Evolutionary conservation across 2,797 vertebrate species (phyloP).

Genomic region (Meda fulgida): DNA sequence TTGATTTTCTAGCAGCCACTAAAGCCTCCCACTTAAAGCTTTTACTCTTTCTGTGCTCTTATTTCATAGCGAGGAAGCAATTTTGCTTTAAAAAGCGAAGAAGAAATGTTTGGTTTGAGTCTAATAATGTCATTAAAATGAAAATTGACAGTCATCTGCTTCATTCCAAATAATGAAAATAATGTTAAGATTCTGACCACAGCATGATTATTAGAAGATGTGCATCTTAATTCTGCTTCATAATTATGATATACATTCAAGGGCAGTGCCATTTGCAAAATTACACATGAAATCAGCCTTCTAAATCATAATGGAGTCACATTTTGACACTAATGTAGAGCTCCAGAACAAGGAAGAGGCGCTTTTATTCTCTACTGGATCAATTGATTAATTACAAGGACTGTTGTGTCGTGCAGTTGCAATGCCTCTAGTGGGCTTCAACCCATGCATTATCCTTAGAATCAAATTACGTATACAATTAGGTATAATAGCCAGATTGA

Average conservation of each 20-base stretch:
- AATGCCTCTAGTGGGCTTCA: slow-evolving; percentile 31
- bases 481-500: slow-evolving; percentile 18
- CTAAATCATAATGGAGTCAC: slow-evolving; percentile 25
- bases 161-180: neutral
- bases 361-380: slow-evolving; percentile 24
- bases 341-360: slow-evolving; percentile 11
- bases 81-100: neutral
- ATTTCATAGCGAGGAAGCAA: slow-evolving; percentile 7
- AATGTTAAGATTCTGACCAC: neutral
- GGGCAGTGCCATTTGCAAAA: slow-evolving; percentile 24
- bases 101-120: neutral
- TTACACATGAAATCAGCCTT: slow-evolving; percentile 32
- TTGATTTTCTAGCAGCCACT: slow-evolving; percentile 54
- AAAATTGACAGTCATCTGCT: neutral
- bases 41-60: slow-evolving; percentile 29
- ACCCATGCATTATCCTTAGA: slow-evolving; percentile 30
- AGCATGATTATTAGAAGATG: slow-evolving; percentile 5
- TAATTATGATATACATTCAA: slow-evolving; percentile 30
- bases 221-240: slow-evolving; percentile 10
- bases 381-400: slow-evolving; percentile 29
- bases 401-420: neutral
- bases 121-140: neutral
- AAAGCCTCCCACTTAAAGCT: slow-evolving; percentile 47
- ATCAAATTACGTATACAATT: slow-evolving; percentile 19
- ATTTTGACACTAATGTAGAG: slow-evolving; percentile 41